These are phyloP conservation scores for Platysternon megacephalum DNA, from an alignment of 2,113 vertebrate genomes.

Conservation along the genomic window DNA sequence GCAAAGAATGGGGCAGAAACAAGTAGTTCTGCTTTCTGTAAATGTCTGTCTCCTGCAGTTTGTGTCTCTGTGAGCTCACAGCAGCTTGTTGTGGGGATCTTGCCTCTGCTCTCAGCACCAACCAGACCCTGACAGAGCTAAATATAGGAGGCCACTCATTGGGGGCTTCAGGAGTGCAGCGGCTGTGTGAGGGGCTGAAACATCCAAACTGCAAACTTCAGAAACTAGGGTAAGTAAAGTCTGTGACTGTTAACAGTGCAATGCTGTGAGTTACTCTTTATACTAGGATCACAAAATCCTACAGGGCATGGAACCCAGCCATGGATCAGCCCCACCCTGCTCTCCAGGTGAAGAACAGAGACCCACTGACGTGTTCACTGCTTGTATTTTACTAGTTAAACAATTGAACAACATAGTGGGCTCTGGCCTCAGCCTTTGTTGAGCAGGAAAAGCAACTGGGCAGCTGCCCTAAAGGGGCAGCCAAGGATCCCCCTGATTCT, in stretches of 20 bases:
- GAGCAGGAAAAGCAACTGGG: too few species aligned
- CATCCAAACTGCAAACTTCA: constrained; percentile 52
- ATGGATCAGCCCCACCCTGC: too few species aligned
- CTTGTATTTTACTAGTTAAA: too few species aligned
- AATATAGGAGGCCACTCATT: constrained; percentile 33
- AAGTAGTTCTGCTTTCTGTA: neutral
- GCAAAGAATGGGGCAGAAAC: neutral
- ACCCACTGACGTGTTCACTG: too few species aligned
- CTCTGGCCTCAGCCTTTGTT: too few species aligned
- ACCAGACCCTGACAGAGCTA: neutral
- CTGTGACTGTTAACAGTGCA: neutral
- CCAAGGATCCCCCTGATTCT: too few species aligned
- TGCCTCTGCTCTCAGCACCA: neutral
- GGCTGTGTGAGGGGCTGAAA: constrained; percentile 29
- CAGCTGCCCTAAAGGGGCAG: too few species aligned
- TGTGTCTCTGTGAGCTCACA: constrained; percentile 22
- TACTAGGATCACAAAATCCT: neutral
- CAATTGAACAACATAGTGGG: too few species aligned
- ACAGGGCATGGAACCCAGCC: too few species aligned
- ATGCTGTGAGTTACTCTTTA: neutral
- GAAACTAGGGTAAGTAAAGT: constrained; percentile 37
- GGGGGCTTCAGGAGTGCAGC: neutral
- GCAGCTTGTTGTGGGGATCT: constrained; percentile 31
- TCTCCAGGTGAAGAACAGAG: too few species aligned
- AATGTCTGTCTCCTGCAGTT: neutral